Evolutionary conservation across 2,797 vertebrate genomes (phyloP).

Genomic region (Neopelma chrysocephalum): DNA sequence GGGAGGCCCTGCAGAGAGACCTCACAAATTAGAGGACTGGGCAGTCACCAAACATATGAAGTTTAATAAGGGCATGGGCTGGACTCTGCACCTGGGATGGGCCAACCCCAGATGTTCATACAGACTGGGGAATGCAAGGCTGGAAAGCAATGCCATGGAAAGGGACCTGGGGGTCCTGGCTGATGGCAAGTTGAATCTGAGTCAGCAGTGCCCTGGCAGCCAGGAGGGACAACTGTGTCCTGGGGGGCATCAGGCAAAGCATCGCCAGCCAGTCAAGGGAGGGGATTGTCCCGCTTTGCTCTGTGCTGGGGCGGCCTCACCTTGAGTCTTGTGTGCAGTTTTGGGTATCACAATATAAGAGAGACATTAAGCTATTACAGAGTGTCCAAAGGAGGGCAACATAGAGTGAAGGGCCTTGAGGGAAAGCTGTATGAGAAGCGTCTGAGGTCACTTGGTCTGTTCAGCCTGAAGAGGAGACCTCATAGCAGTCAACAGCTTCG

Average conservation of each 20-base stretch:
- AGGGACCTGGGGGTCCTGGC: background rate
- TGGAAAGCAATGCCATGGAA: background rate
- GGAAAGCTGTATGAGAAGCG: fast-evolving
- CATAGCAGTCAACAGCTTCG: background rate
- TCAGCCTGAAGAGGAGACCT: background rate
- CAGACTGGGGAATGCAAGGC: background rate
- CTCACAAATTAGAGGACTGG: background rate
- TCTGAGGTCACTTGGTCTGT: background rate
- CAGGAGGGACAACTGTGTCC: fast-evolving
- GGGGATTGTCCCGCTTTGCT: background rate
- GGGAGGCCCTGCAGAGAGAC: background rate
- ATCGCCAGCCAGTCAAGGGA: fast-evolving
- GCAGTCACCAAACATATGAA: background rate
- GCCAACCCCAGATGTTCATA: background rate
- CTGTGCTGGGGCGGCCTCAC: fast-evolving
- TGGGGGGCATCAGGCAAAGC: background rate
- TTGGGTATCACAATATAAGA: background rate
- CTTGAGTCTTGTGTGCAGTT: background rate
- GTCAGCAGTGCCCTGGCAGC: background rate
- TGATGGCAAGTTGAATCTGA: fast-evolving
- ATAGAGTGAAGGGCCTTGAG: background rate
- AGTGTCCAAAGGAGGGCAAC: background rate
- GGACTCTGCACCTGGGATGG: background rate
- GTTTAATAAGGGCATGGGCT: no score
- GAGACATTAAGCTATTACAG: background rate